Evolutionary conservation across 1,140 invertebrate species (phyloP).

Genomic region (Samia ricini): DNA sequence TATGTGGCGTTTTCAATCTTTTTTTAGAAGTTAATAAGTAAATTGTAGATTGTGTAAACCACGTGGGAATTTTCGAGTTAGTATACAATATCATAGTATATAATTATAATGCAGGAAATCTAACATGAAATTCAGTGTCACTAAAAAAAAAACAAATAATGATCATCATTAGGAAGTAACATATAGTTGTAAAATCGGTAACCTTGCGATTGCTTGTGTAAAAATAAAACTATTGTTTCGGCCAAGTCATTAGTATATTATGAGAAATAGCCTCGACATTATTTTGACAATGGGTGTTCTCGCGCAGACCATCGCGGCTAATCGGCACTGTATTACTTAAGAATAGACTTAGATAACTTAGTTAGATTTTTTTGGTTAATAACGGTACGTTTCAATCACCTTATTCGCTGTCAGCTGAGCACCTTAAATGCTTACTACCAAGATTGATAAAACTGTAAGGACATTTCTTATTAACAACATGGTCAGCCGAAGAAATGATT

Average conservation of each 20-base stretch:
- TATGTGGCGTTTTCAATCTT: too few species aligned
- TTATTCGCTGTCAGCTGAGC: too few species aligned
- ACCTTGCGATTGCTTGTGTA: not conserved
- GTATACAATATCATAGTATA: too few species aligned
- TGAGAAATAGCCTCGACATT: slow-evolving; percentile 55
- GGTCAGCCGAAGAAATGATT: too few species aligned
- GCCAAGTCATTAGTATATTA: slow-evolving; percentile 25
- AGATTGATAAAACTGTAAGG: too few species aligned
- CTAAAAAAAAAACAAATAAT: not conserved
- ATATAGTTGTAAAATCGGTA: not conserved
- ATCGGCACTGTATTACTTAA: slow-evolving; percentile 30
- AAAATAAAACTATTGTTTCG: slow-evolving; percentile 29
- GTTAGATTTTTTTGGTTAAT: not conserved
- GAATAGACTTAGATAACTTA: not conserved
- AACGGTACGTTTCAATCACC: too few species aligned
- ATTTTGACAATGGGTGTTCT: slow-evolving; percentile 63
- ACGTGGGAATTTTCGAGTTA: too few species aligned
- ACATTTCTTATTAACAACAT: too few species aligned
- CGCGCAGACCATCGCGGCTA: slow-evolving; percentile 47
- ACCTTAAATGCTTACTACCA: too few species aligned
- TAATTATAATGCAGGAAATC: not conserved
- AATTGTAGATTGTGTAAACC: too few species aligned
- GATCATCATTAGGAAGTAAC: slow-evolving; percentile 1
- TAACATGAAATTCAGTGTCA: not conserved
- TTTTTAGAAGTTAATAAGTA: too few species aligned